These are phyloP conservation scores for Pterocles orientalis DNA, from an alignment of 2,113 vertebrate species.

Conservation along the genomic window DNA sequence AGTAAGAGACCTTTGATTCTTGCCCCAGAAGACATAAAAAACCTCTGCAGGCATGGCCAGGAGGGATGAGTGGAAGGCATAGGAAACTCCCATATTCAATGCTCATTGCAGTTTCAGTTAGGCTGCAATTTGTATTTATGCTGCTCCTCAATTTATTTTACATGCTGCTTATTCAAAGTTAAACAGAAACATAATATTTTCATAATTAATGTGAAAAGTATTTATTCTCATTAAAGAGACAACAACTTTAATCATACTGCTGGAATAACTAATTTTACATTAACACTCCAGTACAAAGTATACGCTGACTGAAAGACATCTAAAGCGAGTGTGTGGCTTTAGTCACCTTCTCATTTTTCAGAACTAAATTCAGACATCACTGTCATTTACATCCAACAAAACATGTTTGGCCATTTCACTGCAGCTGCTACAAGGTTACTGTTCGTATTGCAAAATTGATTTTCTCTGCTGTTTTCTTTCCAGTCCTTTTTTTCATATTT, in stretches of 20 bases:
- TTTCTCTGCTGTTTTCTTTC: not conserved
- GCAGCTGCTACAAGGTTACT: not conserved
- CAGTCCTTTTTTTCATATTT: not conserved
- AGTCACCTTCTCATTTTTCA: not conserved
- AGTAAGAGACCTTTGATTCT: not conserved
- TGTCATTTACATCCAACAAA: not conserved
- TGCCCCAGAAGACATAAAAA: not conserved
- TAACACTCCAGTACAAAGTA: not conserved
- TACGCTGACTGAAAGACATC: not conserved
- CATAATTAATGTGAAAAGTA: not conserved
- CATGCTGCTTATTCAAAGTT: not conserved
- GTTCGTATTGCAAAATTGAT: rapidly evolving
- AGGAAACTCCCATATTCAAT: not conserved
- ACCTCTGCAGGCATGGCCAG: not conserved
- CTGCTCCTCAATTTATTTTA: not conserved
- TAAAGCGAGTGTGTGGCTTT: not conserved
- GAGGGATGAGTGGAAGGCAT: not conserved
- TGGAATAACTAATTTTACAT: not conserved
- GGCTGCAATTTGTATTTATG: not conserved
- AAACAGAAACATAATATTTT: not conserved
- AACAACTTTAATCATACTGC: not conserved
- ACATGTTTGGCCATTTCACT: not conserved
- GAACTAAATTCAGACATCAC: not conserved
- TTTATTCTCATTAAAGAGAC: not conserved
- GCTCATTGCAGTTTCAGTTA: not conserved